Percentiles rank a stretch among this genome's conserved stretches.
Evolutionary conservation across 2,797 vertebrate species (phyloP).

Genomic region (Arremon brunneinucha): DNA sequence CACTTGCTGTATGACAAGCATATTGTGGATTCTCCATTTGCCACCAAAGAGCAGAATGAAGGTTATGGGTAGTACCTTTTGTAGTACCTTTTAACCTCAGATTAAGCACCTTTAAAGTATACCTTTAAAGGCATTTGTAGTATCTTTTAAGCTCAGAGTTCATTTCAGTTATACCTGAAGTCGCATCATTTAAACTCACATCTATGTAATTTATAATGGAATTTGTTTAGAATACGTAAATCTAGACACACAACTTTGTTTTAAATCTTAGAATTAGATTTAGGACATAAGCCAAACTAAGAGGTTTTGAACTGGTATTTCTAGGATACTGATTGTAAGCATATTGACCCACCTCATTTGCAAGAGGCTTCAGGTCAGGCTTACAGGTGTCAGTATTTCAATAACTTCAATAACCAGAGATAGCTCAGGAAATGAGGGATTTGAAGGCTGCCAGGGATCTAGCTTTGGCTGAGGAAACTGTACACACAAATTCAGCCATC

Average conservation of each 20-base stretch:
- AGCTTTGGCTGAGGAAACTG: neutral
- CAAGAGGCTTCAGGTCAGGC: neutral
- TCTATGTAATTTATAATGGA: neutral
- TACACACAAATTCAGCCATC: neutral
- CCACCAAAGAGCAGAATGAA: neutral
- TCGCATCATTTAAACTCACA: neutral
- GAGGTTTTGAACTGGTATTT: neutral
- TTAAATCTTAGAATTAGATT: neutral
- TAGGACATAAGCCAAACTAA: neutral
- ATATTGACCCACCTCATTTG: neutral
- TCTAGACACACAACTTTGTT: neutral
- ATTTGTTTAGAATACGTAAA: neutral
- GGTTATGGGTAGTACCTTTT: too few species aligned
- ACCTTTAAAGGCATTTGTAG: neutral
- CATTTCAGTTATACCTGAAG: neutral
- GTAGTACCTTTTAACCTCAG: neutral
- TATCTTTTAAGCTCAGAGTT: neutral
- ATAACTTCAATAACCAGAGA: neutral
- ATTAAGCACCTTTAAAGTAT: too few species aligned
- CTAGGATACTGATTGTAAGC: neutral
- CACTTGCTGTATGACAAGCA: neutral
- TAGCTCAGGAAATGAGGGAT: neutral
- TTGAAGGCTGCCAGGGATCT: neutral
- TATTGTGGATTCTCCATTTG: neutral
- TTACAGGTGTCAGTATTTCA: neutral